Conservation (phyloP, 2,113 vertebrate genomes). For the Eudorcas thomsonii region DNA sequence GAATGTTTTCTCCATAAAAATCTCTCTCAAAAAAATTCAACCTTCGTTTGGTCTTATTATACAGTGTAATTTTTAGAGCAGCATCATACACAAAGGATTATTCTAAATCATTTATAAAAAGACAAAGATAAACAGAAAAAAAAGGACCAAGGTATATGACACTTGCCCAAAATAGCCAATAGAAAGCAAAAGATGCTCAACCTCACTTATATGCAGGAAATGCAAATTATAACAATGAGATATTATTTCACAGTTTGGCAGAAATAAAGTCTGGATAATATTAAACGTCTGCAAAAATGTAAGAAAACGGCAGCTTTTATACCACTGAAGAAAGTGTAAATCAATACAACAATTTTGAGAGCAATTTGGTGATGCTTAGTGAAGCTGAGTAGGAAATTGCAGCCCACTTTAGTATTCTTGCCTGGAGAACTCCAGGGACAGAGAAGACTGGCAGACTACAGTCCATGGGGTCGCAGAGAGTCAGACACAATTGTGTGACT, state of each 20-base stretch:
- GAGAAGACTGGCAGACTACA: not conserved
- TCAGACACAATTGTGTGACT: not conserved
- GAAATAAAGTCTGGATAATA: not conserved
- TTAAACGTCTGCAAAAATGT: not conserved
- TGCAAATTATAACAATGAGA: not conserved
- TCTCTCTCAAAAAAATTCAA: not conserved
- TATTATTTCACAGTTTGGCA: not conserved
- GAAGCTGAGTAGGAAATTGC: not conserved
- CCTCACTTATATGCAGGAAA: not conserved
- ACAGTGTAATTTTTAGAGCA: not conserved
- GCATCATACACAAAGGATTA: not conserved
- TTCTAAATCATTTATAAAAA: not conserved
- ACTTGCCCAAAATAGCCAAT: not conserved
- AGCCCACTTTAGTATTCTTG: not conserved
- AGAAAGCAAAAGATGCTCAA: not conserved
- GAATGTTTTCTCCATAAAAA: not conserved
- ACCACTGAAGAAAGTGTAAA: not conserved
- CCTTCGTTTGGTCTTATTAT: not conserved
- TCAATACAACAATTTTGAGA: not conserved
- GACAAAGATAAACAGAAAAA: not conserved
- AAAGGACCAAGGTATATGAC: not conserved
- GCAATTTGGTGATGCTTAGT: not conserved
- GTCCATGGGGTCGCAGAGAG: not conserved
- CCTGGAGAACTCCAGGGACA: not conserved
- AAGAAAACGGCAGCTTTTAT: not conserved